Base-by-base conservation (phyloP, 2,113 vertebrate species). In the Ondatra zibethicus region DNA sequence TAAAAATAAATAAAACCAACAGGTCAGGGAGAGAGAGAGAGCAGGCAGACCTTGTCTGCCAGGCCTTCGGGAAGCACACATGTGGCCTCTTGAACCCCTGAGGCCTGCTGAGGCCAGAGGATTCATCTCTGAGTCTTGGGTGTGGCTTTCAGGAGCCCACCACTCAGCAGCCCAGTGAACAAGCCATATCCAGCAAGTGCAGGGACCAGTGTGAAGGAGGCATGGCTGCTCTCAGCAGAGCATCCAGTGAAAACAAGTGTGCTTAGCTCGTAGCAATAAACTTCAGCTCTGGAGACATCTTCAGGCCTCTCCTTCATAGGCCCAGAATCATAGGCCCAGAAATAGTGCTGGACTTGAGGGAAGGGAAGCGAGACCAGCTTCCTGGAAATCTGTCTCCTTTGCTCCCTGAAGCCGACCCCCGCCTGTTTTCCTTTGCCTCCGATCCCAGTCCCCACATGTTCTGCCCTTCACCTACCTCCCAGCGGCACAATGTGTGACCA, bases 321-420 rank as follows among this genome's bases (percentile, higher is more conserved):
- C 97, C 96, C 96, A 70, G 76, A 78, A 96, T 55, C 50, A 0
- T 89, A 89, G 73, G 92, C 97, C 96, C 96, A 70, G 76, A 78
- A 96, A 93, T 86, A 97, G 92, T 89, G 92, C 92, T 55, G 61
- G 95, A 94, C 65, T 94, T 86, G 39, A 93, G 52, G 25, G 85
- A 96, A 96, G 89, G 98, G 55, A 94, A 95, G 19, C 81, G 95
- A 58, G 75, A 55, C 87, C 84, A 65, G 63, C 50, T 82, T 45
- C 65, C 90, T 87, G 78, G 76, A 61, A n/a, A n/a, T 66, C 68
- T 31, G 11, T 27, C 19, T 23, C 9, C 96, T n/a, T 66, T 33
- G 50, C 33, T 95, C 58, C 45, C 63, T 78, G 45, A n/a, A 55
- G 63, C 45, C 50, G 31, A 11, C 76, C 45, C 47, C 66, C 16